Evolutionary conservation across 92 coral and sea anemone species (phyloP).

Genomic region (Phenganax subtilis): DNA sequence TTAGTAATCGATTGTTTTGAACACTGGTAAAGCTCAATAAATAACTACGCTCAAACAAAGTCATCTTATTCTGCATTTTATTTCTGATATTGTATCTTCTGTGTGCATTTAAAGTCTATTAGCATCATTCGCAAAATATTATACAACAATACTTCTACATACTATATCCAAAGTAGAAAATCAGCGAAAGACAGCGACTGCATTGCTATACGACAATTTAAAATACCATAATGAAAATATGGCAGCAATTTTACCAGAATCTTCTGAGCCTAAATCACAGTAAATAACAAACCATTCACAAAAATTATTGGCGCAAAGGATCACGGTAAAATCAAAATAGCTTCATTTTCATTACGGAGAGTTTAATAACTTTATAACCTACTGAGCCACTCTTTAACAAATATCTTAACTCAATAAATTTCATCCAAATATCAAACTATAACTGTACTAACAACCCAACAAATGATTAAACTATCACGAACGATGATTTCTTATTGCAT

Average conservation of each 20-base stretch:
- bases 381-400: neutral
- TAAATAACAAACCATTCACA: too few relatives aligned
- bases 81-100: neutral
- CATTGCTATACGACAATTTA: neutral
- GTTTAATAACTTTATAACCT: too few relatives aligned
- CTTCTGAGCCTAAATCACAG: too few relatives aligned
- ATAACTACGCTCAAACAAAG: neutral
- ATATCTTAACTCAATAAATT: neutral
- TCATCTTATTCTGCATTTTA: neutral
- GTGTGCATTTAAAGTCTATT: neutral
- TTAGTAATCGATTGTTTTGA: neutral
- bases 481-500: conserved; percentile 9
- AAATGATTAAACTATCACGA: neutral
- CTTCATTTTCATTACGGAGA: too few relatives aligned
- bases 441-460: neutral
- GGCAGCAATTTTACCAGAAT: too few relatives aligned
- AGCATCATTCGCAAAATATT: neutral
- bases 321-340: too few relatives aligned
- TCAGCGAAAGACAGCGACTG: neutral
- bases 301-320: too few relatives aligned
- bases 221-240: too few relatives aligned
- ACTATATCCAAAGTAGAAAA: neutral
- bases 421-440: neutral
- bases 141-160: neutral
- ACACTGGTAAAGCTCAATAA: neutral